These are phyloP conservation scores for Maniola jurtina DNA, from an alignment of 1,140 invertebrate species.

Conservation along the genomic window DNA sequence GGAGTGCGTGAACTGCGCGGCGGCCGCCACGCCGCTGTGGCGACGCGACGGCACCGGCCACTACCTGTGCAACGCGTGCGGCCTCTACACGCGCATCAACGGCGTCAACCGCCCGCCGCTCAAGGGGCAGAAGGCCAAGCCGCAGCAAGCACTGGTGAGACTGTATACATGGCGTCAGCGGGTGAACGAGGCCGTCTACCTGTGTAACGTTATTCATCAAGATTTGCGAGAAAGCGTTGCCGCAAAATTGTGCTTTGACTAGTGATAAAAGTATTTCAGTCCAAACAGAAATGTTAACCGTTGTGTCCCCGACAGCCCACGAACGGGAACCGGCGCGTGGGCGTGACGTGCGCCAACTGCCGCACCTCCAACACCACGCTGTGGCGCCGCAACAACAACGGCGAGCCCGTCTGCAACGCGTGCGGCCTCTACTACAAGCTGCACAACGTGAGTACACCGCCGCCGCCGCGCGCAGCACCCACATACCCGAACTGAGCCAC, in stretches of 20 bases:
- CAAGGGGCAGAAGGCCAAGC: constrained; percentile 79
- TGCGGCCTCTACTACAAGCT: constrained; percentile 95
- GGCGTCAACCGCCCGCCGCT: constrained; percentile 89
- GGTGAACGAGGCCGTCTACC: too few species aligned
- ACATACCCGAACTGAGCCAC: too few species aligned
- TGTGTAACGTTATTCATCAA: too few species aligned
- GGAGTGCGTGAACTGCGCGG: constrained; percentile 95
- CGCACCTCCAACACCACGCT: constrained; percentile 90
- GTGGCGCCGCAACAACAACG: constrained; percentile 92
- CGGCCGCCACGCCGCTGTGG: constrained; percentile 91
- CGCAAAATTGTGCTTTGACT: too few species aligned
- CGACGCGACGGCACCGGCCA: constrained; percentile 92
- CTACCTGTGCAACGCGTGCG: constrained; percentile 95
- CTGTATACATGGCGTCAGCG: too few species aligned
- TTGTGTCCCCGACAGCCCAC: constrained; percentile 72
- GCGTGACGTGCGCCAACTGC: constrained; percentile 94
- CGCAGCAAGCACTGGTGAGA: constrained; percentile 64
- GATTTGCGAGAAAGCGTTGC: too few species aligned
- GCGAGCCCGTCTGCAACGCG: constrained; percentile 95
- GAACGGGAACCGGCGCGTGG: constrained; percentile 84
- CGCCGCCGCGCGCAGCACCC: background rate
- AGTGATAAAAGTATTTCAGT: too few species aligned
- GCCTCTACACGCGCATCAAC: constrained; percentile 90
- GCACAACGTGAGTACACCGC: constrained; percentile 85
- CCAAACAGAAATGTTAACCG: background rate